Conservation (phyloP, 2,797 vertebrate genomes). For the Moxostoma hubbsi region DNA sequence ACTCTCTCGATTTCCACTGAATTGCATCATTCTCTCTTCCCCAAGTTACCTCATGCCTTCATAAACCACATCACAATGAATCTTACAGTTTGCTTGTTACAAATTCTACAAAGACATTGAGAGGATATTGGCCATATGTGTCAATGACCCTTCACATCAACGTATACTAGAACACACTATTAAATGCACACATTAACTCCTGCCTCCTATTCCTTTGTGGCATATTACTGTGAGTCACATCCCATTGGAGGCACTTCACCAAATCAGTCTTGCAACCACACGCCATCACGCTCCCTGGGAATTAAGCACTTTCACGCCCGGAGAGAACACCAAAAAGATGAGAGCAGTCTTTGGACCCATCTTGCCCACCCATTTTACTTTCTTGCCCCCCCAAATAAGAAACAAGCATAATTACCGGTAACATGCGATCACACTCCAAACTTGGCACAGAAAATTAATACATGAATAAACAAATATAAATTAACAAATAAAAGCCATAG, state of each 20-base stretch:
- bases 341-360: neutral
- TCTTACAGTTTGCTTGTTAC: constrained; percentile 1
- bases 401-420: constrained; percentile 37
- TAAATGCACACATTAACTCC: neutral
- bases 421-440: neutral
- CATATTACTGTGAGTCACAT: constrained; percentile 11
- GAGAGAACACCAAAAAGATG: constrained; percentile 6
- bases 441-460: constrained; percentile 12
- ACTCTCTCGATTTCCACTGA: constrained; percentile 49
- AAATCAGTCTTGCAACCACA: constrained; percentile 2
- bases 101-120: constrained; percentile 10
- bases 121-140: constrained; percentile 13
- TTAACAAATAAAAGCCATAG: constrained; percentile 52
- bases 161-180: neutral
- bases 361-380: constrained; percentile 22
- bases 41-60: constrained; percentile 37
- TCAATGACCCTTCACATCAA: neutral
- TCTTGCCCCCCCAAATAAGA: constrained; percentile 8
- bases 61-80: constrained; percentile 48
- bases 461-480: constrained; percentile 51
- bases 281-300: constrained; percentile 7
- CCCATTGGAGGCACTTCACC: neutral
- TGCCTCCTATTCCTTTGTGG: neutral
- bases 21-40: constrained; percentile 56
- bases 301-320: neutral